Evolutionary conservation across 2,888 invertebrate genomes (phyloP), one percentile per base, ranked within the genome.

Genomic region (Luperina nickerlii): DNA sequence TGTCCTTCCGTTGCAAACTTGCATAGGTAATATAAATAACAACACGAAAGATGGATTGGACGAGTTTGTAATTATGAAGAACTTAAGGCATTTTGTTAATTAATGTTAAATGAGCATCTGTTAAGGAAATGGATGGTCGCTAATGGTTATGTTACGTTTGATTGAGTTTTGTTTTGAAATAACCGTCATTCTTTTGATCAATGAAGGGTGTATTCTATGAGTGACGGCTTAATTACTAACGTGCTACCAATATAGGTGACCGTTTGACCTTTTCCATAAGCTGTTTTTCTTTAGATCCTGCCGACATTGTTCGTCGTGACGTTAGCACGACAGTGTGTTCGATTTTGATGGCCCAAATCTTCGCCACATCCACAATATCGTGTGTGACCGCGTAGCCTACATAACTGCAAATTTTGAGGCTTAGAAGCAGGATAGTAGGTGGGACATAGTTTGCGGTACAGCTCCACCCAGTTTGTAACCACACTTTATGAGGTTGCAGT

Each of bases 1-100:
- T 94, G 94, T 95, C 95, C 95, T 94, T 96, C 95, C 94, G 94
- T 91, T 92, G 66, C 54, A 27, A 45, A 74, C 67, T 72, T 69
- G 68, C 66, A 38, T 69, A n/a, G n/a, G n/a, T n/a, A 82, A 85
- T 90, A 92, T 93, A 90, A 90, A 91, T 91, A 90, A 88, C 78
- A 79, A 86, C 82, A 79, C 76, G 79, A 81, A 88, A 88, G 87
- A 90, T 90, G 18, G 66, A 82, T 76, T 45, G 83, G 48, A 81
- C 54, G 65, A 54, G 78, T 76, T 81, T 57, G 73, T 83, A 82
- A 86, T 88, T 86, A 82, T 80, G 79, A 81, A 70, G 66, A 81
- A 86, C 66, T 83, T 65, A 24, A 67, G 75, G 78, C 75, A 79
- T 87, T 83, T 63, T 27, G 60, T 74, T 81, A 85, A 87, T 87